Evolutionary conservation across 2,113 vertebrate species (phyloP).

Genomic region (Ochotona princeps): DNA sequence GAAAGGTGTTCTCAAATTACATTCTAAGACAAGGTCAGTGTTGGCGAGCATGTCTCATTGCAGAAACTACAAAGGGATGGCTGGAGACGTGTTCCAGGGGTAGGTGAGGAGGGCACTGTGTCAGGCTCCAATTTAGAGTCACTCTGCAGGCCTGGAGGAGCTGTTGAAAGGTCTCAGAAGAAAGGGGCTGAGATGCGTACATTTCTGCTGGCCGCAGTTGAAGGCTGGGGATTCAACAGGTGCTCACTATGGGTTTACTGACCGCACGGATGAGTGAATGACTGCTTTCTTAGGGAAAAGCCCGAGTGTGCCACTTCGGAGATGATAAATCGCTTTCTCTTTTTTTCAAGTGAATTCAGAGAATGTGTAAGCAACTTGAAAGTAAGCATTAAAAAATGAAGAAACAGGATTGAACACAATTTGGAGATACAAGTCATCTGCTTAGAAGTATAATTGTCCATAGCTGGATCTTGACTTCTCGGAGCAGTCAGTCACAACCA

Average conservation of each 20-base stretch:
- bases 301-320: background rate
- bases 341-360: background rate
- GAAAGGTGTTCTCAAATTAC: background rate
- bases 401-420: background rate
- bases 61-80: background rate
- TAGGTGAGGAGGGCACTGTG: background rate
- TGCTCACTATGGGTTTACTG: background rate
- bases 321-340: background rate
- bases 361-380: background rate
- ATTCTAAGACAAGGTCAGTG: background rate
- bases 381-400: background rate
- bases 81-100: background rate
- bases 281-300: background rate
- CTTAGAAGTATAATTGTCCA: background rate
- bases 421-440: background rate
- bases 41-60: background rate
- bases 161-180: background rate
- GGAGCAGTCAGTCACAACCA: background rate
- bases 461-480: background rate
- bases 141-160: background rate
- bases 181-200: background rate
- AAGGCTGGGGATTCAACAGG: fast-evolving
- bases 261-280: background rate
- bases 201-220: background rate
- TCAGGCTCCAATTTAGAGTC: background rate